Evolutionary conservation across 2,113 vertebrate species (phyloP).

Genomic region (human (Homo sapiens)): DNA sequence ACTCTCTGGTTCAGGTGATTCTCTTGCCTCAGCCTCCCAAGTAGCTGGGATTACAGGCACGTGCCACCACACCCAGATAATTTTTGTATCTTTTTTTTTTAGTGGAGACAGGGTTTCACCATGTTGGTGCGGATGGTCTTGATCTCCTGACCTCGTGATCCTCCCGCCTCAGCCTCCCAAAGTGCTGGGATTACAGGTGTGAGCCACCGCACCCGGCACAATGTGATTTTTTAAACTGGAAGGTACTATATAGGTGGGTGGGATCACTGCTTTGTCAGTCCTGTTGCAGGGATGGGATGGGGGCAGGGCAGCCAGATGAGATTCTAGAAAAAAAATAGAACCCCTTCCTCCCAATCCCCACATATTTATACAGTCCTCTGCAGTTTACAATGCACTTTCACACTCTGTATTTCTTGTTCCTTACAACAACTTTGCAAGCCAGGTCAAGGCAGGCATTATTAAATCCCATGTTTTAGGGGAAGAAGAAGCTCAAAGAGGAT

Average conservation of each 20-base stretch:
- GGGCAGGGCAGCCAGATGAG: neutral
- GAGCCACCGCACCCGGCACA: too few species aligned
- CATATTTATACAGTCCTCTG: neutral
- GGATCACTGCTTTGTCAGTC: neutral
- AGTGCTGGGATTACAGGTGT: too few species aligned
- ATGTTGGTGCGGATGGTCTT: too few species aligned
- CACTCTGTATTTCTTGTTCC: conserved; percentile 3
- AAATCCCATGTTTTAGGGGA: neutral
- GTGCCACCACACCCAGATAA: too few species aligned
- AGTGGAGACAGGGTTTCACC: too few species aligned
- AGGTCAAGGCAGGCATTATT: neutral
- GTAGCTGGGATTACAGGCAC: too few species aligned
- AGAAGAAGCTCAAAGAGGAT: neutral
- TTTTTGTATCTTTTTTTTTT: too few species aligned
- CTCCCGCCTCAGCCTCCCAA: too few species aligned
- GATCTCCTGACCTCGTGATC: too few species aligned
- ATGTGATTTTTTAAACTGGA: neutral
- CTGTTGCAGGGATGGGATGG: neutral
- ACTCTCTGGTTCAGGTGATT: too few species aligned
- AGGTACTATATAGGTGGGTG: neutral
- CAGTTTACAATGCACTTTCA: neutral
- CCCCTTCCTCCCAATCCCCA: accelerated
- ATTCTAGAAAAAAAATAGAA: neutral
- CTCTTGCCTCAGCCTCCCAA: too few species aligned
- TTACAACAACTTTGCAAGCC: neutral